Base-by-base conservation (phyloP, 2,888 invertebrate genomes). In the Gasteruption jaculator region DNA sequence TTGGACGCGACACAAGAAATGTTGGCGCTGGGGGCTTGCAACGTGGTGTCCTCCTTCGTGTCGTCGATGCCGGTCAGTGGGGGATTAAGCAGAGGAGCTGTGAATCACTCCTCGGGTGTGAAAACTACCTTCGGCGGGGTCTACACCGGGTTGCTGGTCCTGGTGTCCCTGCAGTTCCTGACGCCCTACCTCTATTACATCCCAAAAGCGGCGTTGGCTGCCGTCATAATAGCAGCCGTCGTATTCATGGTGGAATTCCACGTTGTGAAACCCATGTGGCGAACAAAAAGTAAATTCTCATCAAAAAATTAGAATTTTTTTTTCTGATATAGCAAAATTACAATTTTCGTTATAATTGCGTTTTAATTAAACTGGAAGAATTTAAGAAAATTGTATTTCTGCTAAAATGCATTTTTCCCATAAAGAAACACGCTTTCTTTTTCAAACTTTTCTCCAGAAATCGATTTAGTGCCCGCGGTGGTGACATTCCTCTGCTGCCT, bases 1-100 rank as follows among this genome's bases (percentile, higher is more conserved):
- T 76, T 84, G 33, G 81, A 83, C 58, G 80, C 84, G 1, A 83
- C 82, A 7, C 85, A 85, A 62, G 85, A 85, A 64, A 79, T 85
- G 74, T 60, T 85, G 39, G 82, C 85, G 1, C 65, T 85, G 32
- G 81, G 81, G 1, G 56, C 76, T 2, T 79, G 82, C 53, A 85
- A 84, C 63, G 73, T 85, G 15, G 68, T 79, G 3, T 83, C 83
- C 1, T 80, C 81, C 0, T 85, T 85, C 61, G 79, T 83, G 1
- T 76, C 76, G 3, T 80, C 83, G 2, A 84, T 84, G 74, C 83
- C 85, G 1, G 77, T 83, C 2, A 74, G 78, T 48, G 83, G 79
- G 45, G 79, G 78, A 2, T 66, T 81, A 12, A 78, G 80, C 7
- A 66, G 81, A 21, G 80, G 83, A 11, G 85, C 84, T 14, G 83